phyloP scores from a whole-genome alignment of 2,113 vertebrate genomes.

The Nettapus auritus region DNA sequence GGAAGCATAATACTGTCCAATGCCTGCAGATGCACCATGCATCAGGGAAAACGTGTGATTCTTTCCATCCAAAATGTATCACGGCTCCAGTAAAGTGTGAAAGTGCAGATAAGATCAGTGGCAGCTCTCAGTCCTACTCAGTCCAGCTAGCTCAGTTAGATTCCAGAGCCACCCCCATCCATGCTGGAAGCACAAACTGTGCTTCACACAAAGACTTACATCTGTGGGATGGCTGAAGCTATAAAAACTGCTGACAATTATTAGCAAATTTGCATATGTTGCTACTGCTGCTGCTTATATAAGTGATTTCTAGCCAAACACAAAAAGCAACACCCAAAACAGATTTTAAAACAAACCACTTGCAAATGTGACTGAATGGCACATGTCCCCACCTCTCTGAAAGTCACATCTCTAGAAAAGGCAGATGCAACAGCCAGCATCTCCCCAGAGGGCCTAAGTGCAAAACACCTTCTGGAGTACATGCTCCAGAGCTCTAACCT shows the following conservation, averaged over 20 bases:
- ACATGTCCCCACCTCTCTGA: not conserved
- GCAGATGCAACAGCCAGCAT: not conserved
- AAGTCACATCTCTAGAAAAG: not conserved
- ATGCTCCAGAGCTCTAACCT: not conserved
- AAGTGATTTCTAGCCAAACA: slow-evolving; percentile 60
- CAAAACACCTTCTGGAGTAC: not conserved
- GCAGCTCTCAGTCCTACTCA: not conserved
- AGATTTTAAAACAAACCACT: slow-evolving; percentile 15
- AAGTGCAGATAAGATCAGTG: not conserved
- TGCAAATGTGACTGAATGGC: slow-evolving; percentile 29
- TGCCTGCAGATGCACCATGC: not conserved
- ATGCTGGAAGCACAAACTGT: slow-evolving; percentile 48
- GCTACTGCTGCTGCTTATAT: slow-evolving; percentile 65
- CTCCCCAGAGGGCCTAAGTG: not conserved
- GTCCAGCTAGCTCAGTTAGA: not conserved
- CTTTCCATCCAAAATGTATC: not conserved
- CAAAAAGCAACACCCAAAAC: slow-evolving; percentile 31
- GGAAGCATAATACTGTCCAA: not conserved
- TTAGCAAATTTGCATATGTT: slow-evolving; percentile 62
- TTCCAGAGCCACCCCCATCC: slow-evolving; percentile 61
- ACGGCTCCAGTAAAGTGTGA: not conserved
- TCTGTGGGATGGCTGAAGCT: slow-evolving; percentile 64
- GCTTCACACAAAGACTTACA: slow-evolving; percentile 46
- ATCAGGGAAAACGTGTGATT: fast-evolving
- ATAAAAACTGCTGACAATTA: slow-evolving; percentile 70